These are phyloP conservation scores for Amniataba percoides DNA, from an alignment of 2,797 vertebrate genomes.

Conservation along the genomic window DNA sequence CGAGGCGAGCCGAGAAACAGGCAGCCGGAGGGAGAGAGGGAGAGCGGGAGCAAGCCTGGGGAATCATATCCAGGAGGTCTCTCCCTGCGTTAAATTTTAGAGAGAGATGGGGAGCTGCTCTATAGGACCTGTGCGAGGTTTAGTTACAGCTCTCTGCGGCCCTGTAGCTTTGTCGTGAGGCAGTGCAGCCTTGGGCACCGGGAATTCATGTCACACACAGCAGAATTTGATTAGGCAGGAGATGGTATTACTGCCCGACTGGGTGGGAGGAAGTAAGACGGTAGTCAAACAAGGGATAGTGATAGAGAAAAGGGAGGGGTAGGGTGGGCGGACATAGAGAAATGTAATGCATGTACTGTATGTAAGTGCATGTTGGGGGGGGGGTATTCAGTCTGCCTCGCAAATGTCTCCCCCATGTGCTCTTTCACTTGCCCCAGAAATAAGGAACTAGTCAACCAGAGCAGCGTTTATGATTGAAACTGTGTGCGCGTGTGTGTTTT, in stretches of 20 bases:
- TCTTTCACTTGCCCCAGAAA: slow-evolving; percentile 67
- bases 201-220: slow-evolving; percentile 77
- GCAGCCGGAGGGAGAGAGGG: slow-evolving; percentile 24
- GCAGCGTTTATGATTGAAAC: slow-evolving; percentile 65
- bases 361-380: slow-evolving; percentile 23
- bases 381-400: slow-evolving; percentile 46
- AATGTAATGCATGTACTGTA: slow-evolving; percentile 53
- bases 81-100: slow-evolving; percentile 36
- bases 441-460: slow-evolving; percentile 67
- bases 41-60: slow-evolving; percentile 12
- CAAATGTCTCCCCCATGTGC: slow-evolving; percentile 71
- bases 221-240: slow-evolving; percentile 81
- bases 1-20: slow-evolving; percentile 18
- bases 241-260: slow-evolving; percentile 75
- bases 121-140: slow-evolving; percentile 47
- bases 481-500: slow-evolving; percentile 31
- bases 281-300: slow-evolving; percentile 67
- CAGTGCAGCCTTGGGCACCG: slow-evolving; percentile 65
- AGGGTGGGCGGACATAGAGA: slow-evolving; percentile 42
- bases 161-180: slow-evolving; percentile 57
- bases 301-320: slow-evolving; percentile 39
- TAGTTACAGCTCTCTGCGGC: slow-evolving; percentile 62
- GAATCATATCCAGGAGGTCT: slow-evolving; percentile 45
- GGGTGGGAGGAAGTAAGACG: slow-evolving; percentile 75
- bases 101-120: slow-evolving; percentile 41